phyloP scores from a whole-genome alignment of 2,888 invertebrate genomes.

The Stenodema calcarata region DNA sequence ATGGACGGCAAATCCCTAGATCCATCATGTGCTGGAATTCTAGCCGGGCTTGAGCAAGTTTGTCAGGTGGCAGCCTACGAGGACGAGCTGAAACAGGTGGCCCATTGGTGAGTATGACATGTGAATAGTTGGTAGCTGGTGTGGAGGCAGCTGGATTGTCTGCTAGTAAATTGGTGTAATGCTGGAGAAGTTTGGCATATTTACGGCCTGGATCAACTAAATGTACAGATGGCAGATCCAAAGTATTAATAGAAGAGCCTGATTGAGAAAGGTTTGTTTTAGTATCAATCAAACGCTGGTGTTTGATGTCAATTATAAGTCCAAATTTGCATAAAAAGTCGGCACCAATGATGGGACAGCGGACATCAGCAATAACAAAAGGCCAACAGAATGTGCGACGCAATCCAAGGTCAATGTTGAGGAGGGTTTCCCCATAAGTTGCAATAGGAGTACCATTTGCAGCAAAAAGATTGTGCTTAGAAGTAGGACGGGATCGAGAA shows the following conservation, averaged over 20 bases:
- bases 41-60: conserved; percentile 59
- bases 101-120: conserved; percentile 19
- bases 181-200: neutral
- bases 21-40: conserved; percentile 37
- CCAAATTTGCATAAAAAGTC: too few species aligned
- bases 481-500: neutral
- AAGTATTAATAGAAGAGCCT: neutral
- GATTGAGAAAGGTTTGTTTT: neutral
- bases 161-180: conserved; percentile 16
- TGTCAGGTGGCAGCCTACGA: conserved; percentile 56
- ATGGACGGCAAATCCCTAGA: conserved; percentile 48
- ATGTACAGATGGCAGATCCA: neutral
- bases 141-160: neutral
- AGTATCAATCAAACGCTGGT: neutral
- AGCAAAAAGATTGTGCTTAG: conserved; percentile 10
- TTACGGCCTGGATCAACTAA: neutral
- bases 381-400: conserved; percentile 20
- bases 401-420: conserved; percentile 33
- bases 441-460: conserved; percentile 36
- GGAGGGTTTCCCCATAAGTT: conserved; percentile 17
- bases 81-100: conserved; percentile 59
- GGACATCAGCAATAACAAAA: too few species aligned
- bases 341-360: too few species aligned
- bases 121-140: neutral
- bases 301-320: conserved; percentile 38